Evolutionary conservation across 2,888 invertebrate genomes (phyloP).

Genomic region (Himalopsyche tibetana): DNA sequence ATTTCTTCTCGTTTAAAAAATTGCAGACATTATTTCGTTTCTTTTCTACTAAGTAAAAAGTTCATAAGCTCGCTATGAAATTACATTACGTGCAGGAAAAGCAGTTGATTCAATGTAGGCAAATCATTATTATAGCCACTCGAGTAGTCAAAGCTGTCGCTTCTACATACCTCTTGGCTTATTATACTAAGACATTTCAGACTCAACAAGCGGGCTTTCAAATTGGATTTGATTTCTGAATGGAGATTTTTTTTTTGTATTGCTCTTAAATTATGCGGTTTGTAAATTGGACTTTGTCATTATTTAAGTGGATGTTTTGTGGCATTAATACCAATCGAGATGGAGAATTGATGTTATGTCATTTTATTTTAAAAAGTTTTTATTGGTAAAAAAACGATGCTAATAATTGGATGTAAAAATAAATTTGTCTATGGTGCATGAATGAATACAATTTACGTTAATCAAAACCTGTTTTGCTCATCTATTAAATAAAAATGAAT

Average conservation of each 20-base stretch:
- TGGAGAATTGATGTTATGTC: not conserved
- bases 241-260: not conserved
- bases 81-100: not conserved
- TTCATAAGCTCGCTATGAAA: not conserved
- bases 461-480: no score
- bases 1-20: no score
- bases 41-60: no score
- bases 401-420: not conserved
- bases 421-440: no score
- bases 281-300: not conserved
- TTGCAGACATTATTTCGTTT: no score
- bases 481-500: no score
- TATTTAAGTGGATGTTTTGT: not conserved
- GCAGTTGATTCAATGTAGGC: not conserved
- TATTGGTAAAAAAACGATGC: not conserved
- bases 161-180: not conserved
- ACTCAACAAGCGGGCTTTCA: not conserved
- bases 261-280: not conserved
- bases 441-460: no score
- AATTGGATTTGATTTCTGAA: slow-evolving; percentile 9
- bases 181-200: not conserved
- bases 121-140: not conserved
- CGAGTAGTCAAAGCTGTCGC: slow-evolving; percentile 5
- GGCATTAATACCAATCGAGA: not conserved
- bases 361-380: slow-evolving; percentile 11